phyloP scores from a whole-genome alignment of 2,113 vertebrate species.

The Taxidea taxus region DNA sequence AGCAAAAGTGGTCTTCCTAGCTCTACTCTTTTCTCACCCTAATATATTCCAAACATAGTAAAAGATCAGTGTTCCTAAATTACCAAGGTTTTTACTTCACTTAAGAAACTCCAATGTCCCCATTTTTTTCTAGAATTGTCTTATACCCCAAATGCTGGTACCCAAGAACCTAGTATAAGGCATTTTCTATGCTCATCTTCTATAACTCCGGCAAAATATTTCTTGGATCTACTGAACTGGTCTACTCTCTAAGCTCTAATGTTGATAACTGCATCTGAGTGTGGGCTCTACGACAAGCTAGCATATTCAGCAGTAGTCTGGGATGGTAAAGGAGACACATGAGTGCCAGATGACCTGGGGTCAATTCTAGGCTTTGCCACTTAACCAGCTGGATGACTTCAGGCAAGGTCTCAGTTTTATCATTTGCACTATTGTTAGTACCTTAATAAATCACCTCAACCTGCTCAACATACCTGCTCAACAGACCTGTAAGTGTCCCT shows the following conservation, averaged over 20 bases:
- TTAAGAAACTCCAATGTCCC: neutral
- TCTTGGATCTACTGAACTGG: neutral
- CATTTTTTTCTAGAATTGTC: neutral
- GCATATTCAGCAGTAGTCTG: neutral
- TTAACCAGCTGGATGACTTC: neutral
- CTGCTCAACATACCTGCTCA: neutral
- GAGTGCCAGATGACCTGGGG: neutral
- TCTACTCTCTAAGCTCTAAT: neutral
- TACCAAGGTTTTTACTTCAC: neutral
- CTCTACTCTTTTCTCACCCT: neutral
- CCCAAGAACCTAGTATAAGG: neutral
- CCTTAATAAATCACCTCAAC: neutral
- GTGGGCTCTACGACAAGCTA: neutral
- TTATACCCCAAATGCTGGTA: neutral
- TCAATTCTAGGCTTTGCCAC: neutral
- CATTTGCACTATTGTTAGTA: neutral
- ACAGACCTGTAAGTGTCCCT: neutral
- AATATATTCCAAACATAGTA: neutral
- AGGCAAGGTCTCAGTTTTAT: neutral
- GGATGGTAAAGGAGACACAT: neutral
- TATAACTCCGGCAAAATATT: neutral
- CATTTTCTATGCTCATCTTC: neutral
- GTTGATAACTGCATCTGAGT: neutral
- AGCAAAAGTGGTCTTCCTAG: neutral
- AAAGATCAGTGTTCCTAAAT: neutral